phyloP scores from a whole-genome alignment of 2,113 vertebrate species.

The Thamnophis sirtalis region DNA sequence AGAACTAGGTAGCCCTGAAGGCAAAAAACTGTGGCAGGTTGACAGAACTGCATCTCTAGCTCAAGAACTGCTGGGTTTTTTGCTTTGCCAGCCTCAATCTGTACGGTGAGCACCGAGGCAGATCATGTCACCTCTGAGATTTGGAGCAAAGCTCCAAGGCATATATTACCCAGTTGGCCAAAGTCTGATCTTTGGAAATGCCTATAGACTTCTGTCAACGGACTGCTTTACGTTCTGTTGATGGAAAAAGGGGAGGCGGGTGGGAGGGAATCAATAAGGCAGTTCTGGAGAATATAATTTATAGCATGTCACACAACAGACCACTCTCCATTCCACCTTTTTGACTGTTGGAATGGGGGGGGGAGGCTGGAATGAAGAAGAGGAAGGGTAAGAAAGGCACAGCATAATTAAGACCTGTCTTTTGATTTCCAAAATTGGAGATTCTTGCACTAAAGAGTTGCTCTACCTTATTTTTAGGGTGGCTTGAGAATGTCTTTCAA shows the following conservation, averaged over 20 bases:
- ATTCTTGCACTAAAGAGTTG: background rate
- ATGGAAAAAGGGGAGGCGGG: background rate
- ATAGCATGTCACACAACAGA: background rate
- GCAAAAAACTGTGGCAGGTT: background rate
- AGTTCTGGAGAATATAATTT: background rate
- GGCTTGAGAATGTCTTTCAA: background rate
- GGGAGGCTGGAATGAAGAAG: too few species aligned
- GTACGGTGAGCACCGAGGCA: background rate
- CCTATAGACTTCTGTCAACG: background rate
- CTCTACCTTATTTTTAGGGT: background rate
- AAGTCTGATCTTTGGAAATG: background rate
- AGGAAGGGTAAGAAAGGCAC: background rate
- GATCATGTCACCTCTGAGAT: background rate
- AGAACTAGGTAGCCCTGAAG: background rate
- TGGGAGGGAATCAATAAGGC: background rate
- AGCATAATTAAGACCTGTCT: background rate
- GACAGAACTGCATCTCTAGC: background rate
- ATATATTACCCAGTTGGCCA: background rate
- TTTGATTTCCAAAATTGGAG: background rate
- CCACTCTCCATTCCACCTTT: background rate
- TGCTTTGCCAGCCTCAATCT: background rate
- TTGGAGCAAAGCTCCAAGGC: background rate
- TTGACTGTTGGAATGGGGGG: background rate
- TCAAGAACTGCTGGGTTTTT: background rate
- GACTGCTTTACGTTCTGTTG: background rate